Conservation (phyloP, 2,797 vertebrate species). For the Mastacembelus armatus region DNA sequence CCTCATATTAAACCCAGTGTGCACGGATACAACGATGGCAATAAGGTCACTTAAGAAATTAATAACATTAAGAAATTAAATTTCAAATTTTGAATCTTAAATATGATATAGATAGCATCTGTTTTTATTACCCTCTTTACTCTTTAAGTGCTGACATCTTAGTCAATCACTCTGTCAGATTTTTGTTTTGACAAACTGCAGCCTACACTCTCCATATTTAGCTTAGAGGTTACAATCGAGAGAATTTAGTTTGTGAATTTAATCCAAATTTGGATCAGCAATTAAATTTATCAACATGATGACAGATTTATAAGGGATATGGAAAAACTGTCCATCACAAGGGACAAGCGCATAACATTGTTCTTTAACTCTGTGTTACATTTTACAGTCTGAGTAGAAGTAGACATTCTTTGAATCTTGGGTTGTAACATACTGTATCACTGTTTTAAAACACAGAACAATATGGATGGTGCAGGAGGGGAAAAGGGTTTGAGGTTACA, state of each 20-base stretch:
- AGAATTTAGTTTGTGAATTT: slow-evolving; percentile 60
- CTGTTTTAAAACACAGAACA: slow-evolving; percentile 64
- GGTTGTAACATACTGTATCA: slow-evolving; percentile 45
- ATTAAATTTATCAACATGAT: slow-evolving; percentile 49
- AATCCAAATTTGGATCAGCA: slow-evolving; percentile 60
- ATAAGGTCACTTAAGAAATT: slow-evolving; percentile 85
- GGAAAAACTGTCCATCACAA: slow-evolving; percentile 55
- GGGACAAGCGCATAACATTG: slow-evolving; percentile 57
- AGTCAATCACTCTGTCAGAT: slow-evolving; percentile 69
- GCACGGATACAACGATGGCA: slow-evolving; percentile 66
- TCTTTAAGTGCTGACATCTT: slow-evolving; percentile 69
- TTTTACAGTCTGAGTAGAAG: slow-evolving; percentile 73
- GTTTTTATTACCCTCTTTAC: slow-evolving; percentile 51
- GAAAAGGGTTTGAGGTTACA: slow-evolving; percentile 27
- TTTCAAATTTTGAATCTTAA: slow-evolving; percentile 74
- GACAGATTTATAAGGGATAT: slow-evolving; percentile 41
- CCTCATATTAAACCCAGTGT: slow-evolving; percentile 60
- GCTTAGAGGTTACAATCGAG: slow-evolving; percentile 72
- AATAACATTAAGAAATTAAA: slow-evolving; percentile 78
- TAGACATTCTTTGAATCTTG: slow-evolving; percentile 71
- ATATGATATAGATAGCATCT: slow-evolving; percentile 75
- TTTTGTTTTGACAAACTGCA: slow-evolving; percentile 78
- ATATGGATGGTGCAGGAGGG: slow-evolving; percentile 37
- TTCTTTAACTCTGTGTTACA: slow-evolving; percentile 53
- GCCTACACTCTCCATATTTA: slow-evolving; percentile 71